Conservation (phyloP, 1,140 invertebrate genomes). For the Daktulosphaira vitifoliae region DNA sequence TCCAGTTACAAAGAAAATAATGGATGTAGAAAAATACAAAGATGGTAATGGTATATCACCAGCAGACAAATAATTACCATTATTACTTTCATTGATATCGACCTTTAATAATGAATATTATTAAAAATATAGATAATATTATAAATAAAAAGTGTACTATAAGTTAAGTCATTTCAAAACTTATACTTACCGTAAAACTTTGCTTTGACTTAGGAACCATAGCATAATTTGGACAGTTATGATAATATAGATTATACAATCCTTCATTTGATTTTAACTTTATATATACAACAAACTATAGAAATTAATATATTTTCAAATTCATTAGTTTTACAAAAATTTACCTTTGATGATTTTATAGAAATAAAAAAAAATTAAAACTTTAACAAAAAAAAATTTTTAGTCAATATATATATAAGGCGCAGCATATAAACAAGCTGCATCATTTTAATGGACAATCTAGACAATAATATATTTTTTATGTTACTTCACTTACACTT, state of each 20-base stretch:
- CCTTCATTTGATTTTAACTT: constrained; percentile 72
- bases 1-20: constrained; percentile 81
- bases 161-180: no score
- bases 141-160: constrained; percentile 20
- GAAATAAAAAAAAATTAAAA: no score
- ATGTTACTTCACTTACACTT: constrained; percentile 13
- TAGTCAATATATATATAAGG: no score
- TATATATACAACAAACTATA: constrained; percentile 68
- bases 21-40: constrained; percentile 83
- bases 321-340: no score
- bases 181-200: constrained; percentile 55
- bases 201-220: constrained; percentile 46
- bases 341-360: no score
- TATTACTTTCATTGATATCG: constrained; percentile 73
- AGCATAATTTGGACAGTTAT: constrained; percentile 76
- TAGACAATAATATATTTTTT: no score
- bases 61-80: constrained; percentile 84
- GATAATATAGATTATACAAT: constrained; percentile 90
- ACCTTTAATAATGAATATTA: constrained; percentile 50
- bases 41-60: constrained; percentile 92
- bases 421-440: no score
- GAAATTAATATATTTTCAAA: not conserved
- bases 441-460: no score
- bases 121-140: not conserved
- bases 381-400: no score